Conservation (phyloP, 2,113 vertebrate species). For the Antechinus flavipes region DNA sequence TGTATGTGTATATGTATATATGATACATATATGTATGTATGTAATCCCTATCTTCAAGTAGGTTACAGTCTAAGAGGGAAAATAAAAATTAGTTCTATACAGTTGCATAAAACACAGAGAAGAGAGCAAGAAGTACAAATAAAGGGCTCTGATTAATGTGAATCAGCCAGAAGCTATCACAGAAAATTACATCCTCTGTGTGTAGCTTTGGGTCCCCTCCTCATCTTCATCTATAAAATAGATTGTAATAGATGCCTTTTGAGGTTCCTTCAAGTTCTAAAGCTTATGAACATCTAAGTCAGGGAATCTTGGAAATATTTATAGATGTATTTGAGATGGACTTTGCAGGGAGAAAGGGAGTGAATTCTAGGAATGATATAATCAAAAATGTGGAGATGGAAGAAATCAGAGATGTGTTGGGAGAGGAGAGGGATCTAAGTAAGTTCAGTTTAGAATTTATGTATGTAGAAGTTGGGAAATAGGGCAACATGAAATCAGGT, state of each 20-base stretch:
- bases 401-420: neutral
- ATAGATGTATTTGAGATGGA: neutral
- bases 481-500: neutral
- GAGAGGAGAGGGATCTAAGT: neutral
- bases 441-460: neutral
- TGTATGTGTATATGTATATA: no score
- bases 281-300: neutral
- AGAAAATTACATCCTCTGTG: neutral
- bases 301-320: neutral
- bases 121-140: neutral
- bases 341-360: neutral
- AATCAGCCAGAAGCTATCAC: neutral
- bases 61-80: neutral
- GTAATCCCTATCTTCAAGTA: neutral
- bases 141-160: neutral
- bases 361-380: no score
- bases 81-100: neutral
- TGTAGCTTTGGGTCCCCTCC: neutral
- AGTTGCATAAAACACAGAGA: neutral
- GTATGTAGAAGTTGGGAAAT: neutral
- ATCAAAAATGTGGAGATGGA: no score
- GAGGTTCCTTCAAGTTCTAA: neutral
- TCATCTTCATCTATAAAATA: neutral
- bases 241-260: neutral
- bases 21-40: no score